Evolutionary conservation across 2,797 vertebrate genomes (phyloP).

Genomic region (Loris lydekkerianus): DNA sequence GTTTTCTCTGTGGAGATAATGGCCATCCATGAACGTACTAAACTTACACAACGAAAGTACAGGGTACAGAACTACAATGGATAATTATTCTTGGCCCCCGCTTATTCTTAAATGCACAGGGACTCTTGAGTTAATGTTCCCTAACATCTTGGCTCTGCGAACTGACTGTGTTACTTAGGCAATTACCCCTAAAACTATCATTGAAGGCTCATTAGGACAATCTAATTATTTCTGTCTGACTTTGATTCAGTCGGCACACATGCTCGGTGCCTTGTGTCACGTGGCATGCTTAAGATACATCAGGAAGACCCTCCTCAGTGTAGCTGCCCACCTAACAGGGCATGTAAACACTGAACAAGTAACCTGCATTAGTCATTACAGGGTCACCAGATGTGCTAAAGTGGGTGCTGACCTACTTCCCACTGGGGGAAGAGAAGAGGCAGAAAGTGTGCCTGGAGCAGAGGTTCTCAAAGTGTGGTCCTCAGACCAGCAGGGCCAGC

Average conservation of each 20-base stretch:
- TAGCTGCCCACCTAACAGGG: not conserved
- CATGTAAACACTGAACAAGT: not conserved
- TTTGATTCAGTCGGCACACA: not conserved
- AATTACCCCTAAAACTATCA: not conserved
- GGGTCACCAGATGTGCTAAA: not conserved
- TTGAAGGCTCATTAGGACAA: not conserved
- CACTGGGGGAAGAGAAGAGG: not conserved
- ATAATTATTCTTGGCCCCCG: conserved; percentile 9
- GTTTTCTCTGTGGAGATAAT: conserved; percentile 6
- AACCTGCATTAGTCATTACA: not conserved
- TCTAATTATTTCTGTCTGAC: not conserved
- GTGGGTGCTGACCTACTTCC: not conserved
- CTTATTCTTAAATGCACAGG: not conserved
- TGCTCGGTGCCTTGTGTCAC: not conserved
- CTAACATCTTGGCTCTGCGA: not conserved
- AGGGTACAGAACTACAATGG: not conserved
- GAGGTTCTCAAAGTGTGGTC: not conserved
- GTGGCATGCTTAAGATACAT: not conserved
- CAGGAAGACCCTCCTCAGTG: not conserved
- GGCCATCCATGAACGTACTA: not conserved
- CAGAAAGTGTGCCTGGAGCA: not conserved
- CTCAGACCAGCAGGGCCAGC: not conserved
- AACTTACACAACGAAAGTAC: not conserved
- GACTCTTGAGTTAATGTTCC: conserved; percentile 41
- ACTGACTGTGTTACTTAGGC: not conserved